These are phyloP conservation scores for Lethrus apterus DNA, from an alignment of 1,140 invertebrate genomes.

Conservation along the genomic window DNA sequence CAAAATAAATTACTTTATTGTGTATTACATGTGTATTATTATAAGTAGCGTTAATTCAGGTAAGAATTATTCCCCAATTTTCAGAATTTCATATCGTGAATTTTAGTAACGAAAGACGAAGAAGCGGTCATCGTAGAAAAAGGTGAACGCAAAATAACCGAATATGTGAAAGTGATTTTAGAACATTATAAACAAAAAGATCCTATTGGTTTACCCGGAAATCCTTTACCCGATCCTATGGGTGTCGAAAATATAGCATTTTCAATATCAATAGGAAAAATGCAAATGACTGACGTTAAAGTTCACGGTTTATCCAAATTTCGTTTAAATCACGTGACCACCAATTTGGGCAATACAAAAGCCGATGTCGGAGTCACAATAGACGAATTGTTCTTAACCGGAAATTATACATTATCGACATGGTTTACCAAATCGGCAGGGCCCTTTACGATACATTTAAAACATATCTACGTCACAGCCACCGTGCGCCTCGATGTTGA, in stretches of 20 bases:
- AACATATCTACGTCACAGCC: slow-evolving; percentile 57
- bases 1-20: too few relatives aligned
- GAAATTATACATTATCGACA: slow-evolving; percentile 67
- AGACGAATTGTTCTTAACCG: slow-evolving; percentile 59
- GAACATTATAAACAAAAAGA: slow-evolving; percentile 76
- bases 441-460: slow-evolving; percentile 67
- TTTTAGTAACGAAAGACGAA: too few relatives aligned
- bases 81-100: too few relatives aligned
- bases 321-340: slow-evolving; percentile 57
- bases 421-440: slow-evolving; percentile 63
- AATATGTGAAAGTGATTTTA: slow-evolving; percentile 62
- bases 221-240: slow-evolving; percentile 70
- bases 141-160: slow-evolving; percentile 58
- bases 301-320: slow-evolving; percentile 73
- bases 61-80: too few relatives aligned
- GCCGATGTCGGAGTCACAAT: slow-evolving; percentile 60
- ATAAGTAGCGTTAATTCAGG: too few relatives aligned
- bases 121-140: too few relatives aligned
- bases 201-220: slow-evolving; percentile 67
- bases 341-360: slow-evolving; percentile 60
- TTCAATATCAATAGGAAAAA: slow-evolving; percentile 57
- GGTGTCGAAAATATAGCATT: slow-evolving; percentile 62
- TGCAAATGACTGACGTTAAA: slow-evolving; percentile 63
- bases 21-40: too few relatives aligned
- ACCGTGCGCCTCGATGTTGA: slow-evolving; percentile 61